These are phyloP conservation scores for Limnephilus auricula DNA, from an alignment of 2,888 invertebrate species.

Conservation along the genomic window DNA sequence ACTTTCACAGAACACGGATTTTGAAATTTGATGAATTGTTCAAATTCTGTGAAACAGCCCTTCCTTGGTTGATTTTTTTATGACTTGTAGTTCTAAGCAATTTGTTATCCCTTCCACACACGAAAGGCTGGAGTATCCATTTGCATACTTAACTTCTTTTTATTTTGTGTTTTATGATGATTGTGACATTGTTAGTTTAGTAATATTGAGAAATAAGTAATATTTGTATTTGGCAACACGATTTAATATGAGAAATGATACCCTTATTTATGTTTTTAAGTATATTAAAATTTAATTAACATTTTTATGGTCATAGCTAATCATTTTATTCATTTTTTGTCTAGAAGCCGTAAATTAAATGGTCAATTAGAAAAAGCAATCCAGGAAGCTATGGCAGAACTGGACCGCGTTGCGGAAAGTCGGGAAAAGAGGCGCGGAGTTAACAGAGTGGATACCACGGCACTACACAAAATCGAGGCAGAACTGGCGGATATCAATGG, in stretches of 20 bases:
- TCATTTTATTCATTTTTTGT: conserved; percentile 67
- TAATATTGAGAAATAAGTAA: conserved; percentile 8
- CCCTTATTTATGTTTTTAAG: neutral
- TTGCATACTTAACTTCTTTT: neutral
- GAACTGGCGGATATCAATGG: conserved; percentile 60
- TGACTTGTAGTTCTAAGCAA: conserved; percentile 37
- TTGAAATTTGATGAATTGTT: no score
- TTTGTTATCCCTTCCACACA: conserved; percentile 56
- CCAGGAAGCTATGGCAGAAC: conserved; percentile 94
- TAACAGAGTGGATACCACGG: conserved; percentile 51
- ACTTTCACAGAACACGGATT: no score
- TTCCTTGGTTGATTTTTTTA: neutral
- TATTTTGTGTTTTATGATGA: neutral
- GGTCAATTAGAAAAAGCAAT: conserved; percentile 93
- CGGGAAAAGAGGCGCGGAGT: conserved; percentile 69
- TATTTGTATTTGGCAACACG: neutral
- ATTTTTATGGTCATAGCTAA: neutral
- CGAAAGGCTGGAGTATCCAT: conserved; percentile 60
- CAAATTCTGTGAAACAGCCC: no score
- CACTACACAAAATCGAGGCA: conserved; percentile 10
- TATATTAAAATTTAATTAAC: neutral
- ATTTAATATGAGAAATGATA: conserved; percentile 3
- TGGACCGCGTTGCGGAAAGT: conserved; percentile 83
- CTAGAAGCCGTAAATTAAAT: conserved; percentile 95
- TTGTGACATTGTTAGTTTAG: conserved; percentile 43